Evolutionary conservation across 2,797 vertebrate genomes (phyloP), one percentile per base, ranked within the genome.

Genomic region (Coregonus suidteri): DNA sequence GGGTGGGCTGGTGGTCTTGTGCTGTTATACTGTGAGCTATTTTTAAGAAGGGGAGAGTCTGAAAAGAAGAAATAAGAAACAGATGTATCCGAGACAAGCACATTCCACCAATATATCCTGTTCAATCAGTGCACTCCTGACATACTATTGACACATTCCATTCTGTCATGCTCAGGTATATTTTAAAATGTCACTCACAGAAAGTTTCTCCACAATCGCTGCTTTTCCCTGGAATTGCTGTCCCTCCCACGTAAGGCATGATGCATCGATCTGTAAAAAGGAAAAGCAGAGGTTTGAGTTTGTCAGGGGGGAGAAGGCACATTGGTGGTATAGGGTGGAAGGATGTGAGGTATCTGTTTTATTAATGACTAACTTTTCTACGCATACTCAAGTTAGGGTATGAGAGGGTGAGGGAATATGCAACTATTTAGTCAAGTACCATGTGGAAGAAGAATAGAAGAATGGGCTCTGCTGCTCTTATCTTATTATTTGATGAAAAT

Each of bases 171-270:
- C 2, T 59, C 18, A 59, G 56, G 56, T 20, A 64, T 64, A 25
- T 64, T 20, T 25, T 11, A 41, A 37, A 74, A 74, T 41, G 7
- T 73, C 76, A 96, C 98, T 98, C 93, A 99, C 98, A 90, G 95
- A 93, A 83, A 99, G 95, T 94, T 99, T 99, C 86, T 98, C 96
- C 88, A 99, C 96, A 88, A 99, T 99, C 79, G 96, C 96, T 90
- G 93, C 94, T 96, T 99, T 99, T 84, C 98, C 98, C 89, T 97
- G 97, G 94, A 95, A 98, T 90, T 97, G 97, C 87, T 98, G 95
- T 92, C 98, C 98, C 94, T 99, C 98, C 98, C 98, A 99, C 5
- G 97, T 98, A 95, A 99, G 97, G 95, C 98, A 99, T 96, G 98
- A 99, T 3, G 95, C 91, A 80, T 98, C 97, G 75, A 97, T 98